Conservation (phyloP, 2,113 vertebrate species). For the Nipponia nippon region DNA sequence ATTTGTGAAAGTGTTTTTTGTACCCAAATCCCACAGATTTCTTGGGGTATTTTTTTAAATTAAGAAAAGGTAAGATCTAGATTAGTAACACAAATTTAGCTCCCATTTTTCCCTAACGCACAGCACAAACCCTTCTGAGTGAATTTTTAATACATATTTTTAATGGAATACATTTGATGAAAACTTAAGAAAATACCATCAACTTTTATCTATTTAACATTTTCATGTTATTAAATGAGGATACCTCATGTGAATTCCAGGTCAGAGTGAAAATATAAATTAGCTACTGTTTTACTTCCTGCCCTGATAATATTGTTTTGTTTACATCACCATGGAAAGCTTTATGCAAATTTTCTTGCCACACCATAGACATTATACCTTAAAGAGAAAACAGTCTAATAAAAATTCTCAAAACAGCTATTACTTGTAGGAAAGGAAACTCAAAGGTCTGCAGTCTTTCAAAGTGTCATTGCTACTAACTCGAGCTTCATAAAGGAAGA, state of each 20-base stretch:
- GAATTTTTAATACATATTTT: neutral
- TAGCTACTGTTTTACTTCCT: conserved; percentile 30
- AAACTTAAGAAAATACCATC: conserved; percentile 34
- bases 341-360: conserved; percentile 40
- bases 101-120: neutral
- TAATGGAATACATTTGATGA: neutral
- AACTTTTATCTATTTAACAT: conserved; percentile 34
- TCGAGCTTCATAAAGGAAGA: neutral
- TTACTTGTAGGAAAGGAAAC: neutral
- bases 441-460: conserved; percentile 17
- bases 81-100: neutral
- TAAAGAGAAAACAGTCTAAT: conserved; percentile 31
- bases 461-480: conserved; percentile 6
- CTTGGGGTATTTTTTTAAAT: conserved; percentile 29
- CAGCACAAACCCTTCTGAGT: neutral
- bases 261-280: conserved; percentile 45
- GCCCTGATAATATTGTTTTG: conserved; percentile 39
- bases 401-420: conserved; percentile 33
- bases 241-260: conserved; percentile 40
- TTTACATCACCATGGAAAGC: conserved; percentile 46
- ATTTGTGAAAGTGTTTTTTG: conserved; percentile 60
- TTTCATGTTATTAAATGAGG: conserved; percentile 45
- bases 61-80: neutral
- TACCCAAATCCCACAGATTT: conserved; percentile 41
- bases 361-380: conserved; percentile 23